phyloP scores from a whole-genome alignment of 2,888 invertebrate species.

The Amphipoea oculea region DNA sequence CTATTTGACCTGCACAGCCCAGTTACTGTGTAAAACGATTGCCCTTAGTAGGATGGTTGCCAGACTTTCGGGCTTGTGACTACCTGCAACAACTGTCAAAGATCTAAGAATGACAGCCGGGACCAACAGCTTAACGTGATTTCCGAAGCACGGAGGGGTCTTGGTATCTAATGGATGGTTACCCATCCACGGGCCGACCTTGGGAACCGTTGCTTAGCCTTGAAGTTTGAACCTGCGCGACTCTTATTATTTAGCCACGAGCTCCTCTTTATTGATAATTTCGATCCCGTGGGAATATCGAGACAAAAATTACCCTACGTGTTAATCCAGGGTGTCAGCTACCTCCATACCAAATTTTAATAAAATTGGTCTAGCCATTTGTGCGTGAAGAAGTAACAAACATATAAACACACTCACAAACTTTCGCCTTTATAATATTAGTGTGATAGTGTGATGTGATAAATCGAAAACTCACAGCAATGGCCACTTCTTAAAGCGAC shows the following conservation, averaged over 20 bases:
- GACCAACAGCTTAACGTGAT: neutral
- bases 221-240: neutral
- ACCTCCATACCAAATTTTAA: too few species aligned
- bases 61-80: neutral
- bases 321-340: too few species aligned
- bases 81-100: neutral
- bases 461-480: neutral
- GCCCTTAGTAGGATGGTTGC: neutral
- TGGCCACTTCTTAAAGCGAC: slow-evolving; percentile 41
- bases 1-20: too few species aligned
- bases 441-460: too few species aligned
- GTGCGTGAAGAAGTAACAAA: too few species aligned
- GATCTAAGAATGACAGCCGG: neutral
- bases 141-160: neutral
- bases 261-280: slow-evolving; percentile 46
- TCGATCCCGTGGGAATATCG: too few species aligned
- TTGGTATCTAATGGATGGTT: too few species aligned
- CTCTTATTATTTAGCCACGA: neutral
- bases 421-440: too few species aligned
- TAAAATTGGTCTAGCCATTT: too few species aligned
- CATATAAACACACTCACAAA: too few species aligned
- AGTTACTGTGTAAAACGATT: neutral
- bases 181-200: neutral
- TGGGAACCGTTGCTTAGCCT: neutral
- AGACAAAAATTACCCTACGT: too few species aligned